These are phyloP conservation scores for Drosophila koepferae DNA, from an alignment of 2,888 invertebrate genomes.

Conservation along the genomic window DNA sequence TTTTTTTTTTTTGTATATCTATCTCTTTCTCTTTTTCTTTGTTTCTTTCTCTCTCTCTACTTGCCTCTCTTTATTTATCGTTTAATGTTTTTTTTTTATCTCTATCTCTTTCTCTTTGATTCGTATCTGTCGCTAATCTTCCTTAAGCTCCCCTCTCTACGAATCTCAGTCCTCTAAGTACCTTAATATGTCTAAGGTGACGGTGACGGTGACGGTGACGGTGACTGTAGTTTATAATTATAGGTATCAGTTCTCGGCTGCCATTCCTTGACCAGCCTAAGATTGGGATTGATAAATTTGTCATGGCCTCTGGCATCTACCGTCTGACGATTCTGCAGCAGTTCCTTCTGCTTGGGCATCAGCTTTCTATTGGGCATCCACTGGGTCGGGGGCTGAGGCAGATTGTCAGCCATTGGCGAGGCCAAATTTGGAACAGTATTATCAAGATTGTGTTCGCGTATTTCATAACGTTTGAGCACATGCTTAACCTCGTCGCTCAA, in stretches of 20 bases:
- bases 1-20: no score
- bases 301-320: not conserved
- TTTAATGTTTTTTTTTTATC: no score
- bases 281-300: not conserved
- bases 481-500: not conserved
- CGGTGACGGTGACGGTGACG: no score
- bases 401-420: not conserved
- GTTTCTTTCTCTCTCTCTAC: no score
- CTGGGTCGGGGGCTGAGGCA: conserved; percentile 11
- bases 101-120: no score
- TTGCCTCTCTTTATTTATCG: no score
- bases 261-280: not conserved
- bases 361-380: not conserved
- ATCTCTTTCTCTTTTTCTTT: no score
- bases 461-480: not conserved
- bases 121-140: no score
- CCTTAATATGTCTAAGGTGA: not conserved
- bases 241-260: no score
- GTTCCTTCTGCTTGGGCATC: not conserved
- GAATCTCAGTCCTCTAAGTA: not conserved
- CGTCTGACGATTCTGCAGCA: accelerated
- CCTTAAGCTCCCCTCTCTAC: not conserved
- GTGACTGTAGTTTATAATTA: not conserved
- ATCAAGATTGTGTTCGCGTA: not conserved
- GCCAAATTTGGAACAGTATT: not conserved